Conservation (phyloP, 1,140 invertebrate species). For the Arion vulgaris region DNA sequence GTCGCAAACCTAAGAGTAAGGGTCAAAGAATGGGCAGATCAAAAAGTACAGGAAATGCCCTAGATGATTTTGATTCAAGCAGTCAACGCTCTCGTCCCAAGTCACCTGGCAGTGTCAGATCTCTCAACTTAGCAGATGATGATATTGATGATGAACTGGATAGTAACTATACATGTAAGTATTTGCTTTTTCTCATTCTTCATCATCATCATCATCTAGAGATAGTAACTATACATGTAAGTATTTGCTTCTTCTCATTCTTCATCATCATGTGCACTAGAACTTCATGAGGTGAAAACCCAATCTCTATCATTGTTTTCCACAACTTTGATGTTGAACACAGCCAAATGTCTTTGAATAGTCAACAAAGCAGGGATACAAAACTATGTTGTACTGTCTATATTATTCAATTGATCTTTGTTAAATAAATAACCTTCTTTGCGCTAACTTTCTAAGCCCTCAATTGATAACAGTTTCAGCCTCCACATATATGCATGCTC, state of each 20-base stretch:
- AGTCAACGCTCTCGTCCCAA: background rate
- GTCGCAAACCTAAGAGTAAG: constrained; percentile 27
- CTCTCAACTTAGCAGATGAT: constrained; percentile 29
- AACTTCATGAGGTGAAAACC: too few relatives aligned
- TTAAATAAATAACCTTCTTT: too few relatives aligned
- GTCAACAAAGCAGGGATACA: too few relatives aligned
- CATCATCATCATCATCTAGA: too few relatives aligned
- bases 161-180: constrained; percentile 33
- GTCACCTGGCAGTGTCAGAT: constrained; percentile 34
- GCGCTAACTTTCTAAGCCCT: too few relatives aligned
- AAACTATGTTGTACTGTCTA: too few relatives aligned
- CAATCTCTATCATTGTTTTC: too few relatives aligned
- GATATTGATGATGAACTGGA: constrained; percentile 36
- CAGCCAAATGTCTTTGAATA: too few relatives aligned
- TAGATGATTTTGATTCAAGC: constrained; percentile 20
- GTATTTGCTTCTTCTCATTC: constrained; percentile 3
- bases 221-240: constrained; percentile 30
- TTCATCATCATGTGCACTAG: background rate
- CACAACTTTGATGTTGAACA: too few relatives aligned
- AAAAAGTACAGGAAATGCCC: constrained; percentile 32
- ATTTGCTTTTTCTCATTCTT: background rate
- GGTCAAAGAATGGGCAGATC: constrained; percentile 31
- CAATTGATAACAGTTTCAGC: too few relatives aligned
- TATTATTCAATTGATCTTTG: too few relatives aligned
- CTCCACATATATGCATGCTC: too few relatives aligned